Evolutionary conservation across 2,888 invertebrate species (phyloP), one percentile per base, ranked within the genome.

Genomic region (Trichopoda pennipes): DNA sequence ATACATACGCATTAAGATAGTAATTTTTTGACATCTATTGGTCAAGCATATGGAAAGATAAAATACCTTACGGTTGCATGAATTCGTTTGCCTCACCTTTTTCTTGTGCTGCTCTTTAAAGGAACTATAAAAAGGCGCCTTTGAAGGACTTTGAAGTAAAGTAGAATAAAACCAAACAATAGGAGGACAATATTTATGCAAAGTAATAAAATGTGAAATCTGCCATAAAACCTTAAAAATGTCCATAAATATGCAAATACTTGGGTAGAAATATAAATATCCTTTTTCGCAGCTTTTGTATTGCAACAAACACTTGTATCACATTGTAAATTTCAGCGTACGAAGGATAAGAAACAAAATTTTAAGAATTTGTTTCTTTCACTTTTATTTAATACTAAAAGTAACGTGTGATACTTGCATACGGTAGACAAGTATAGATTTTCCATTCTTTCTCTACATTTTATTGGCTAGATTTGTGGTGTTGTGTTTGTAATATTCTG

Each of bases 121-220:
- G 83, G 78, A 38, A 84, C 74, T 61, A 73, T 12, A 53, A 38
- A 35, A 75, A 28, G 77, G 70, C 63, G 77, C 70, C 77, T 56
- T 21, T 49, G 56, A 77, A 63, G 77, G 58, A 75, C 66, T 63
- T 55, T n/a, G n/a, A 32, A n/a, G 51, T n/a, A 58, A 60, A 66
- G 16, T 49, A 23, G n/a, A 51, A 28, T n/a, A 58, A 49, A 51
- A 51, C n/a, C n/a, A n/a, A 21, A 58, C 49, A 17, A 75, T 21
- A 35, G 53, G 28, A 21, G 55, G 19, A 70, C 85, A 86, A 87
- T 72, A 2, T 51, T 60, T 60, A 38, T 51, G 86, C 84, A 85
- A 85, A 85, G 85, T 85, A 87, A 87, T 88, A 88, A 88, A 88
- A 87, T 82, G 87, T 86, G 76, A 87, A 87, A 87, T 86, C 85